Conservation (phyloP, 1,140 invertebrate species). For the Apis laboriosa region DNA sequence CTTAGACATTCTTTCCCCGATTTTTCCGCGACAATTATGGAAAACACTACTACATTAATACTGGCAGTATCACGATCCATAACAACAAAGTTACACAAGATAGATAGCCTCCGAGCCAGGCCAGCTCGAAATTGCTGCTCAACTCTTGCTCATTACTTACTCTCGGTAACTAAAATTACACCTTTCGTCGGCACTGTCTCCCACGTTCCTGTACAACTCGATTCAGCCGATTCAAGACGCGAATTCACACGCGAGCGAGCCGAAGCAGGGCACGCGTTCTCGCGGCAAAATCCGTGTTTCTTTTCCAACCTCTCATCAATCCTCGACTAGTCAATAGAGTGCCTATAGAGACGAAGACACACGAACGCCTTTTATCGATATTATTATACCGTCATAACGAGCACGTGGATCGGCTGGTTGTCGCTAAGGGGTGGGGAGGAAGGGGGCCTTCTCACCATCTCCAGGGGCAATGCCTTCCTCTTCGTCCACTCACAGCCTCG, state of each 20-base stretch:
- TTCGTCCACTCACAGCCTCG: not conserved
- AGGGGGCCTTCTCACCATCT: not conserved
- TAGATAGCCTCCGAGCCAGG: not conserved
- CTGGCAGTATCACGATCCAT: no score
- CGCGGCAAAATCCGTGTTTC: not conserved
- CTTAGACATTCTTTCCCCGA: no score
- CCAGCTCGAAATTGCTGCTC: conserved; percentile 74
- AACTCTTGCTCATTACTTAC: conserved; percentile 76
- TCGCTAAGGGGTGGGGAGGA: no score
- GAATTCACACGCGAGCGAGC: not conserved
- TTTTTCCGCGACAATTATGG: no score
- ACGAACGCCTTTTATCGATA: not conserved
- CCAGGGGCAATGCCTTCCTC: not conserved
- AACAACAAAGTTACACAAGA: not conserved
- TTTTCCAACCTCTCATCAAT: not conserved
- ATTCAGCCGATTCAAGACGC: conserved; percentile 8
- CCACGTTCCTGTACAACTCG: conserved; percentile 59
- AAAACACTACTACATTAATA: no score
- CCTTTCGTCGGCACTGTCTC: conserved; percentile 64
- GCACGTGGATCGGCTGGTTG: conserved; percentile 40
- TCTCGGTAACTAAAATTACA: conserved; percentile 74
- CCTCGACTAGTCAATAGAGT: no score
- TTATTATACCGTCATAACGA: conserved; percentile 49
- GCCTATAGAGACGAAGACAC: no score
- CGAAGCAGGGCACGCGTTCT: not conserved